phyloP scores from a whole-genome alignment of 23 tunicate species.

The Ciona savignyi region DNA sequence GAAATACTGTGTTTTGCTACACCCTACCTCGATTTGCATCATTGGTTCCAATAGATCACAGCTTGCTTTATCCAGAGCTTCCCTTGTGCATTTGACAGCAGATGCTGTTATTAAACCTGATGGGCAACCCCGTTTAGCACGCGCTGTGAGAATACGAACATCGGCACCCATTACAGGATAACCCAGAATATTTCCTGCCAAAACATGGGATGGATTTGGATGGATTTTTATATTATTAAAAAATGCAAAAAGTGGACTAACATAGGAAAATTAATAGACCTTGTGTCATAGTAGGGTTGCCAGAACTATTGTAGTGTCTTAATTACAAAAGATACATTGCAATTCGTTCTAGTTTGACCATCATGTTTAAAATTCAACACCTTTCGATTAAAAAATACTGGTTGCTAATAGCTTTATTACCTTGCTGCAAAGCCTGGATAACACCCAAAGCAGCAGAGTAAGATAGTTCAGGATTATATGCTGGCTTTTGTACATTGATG shows the following conservation, averaged over 20 bases:
- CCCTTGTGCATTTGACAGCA: slow-evolving; percentile 32
- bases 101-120: slow-evolving; percentile 39
- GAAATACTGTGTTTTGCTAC: too few species aligned
- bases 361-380: too few species aligned
- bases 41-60: slow-evolving; percentile 74
- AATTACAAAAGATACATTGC: too few species aligned
- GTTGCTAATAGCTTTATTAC: slow-evolving; percentile 8
- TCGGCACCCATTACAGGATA: slow-evolving; percentile 42
- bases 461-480: not conserved
- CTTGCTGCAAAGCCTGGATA: slow-evolving; percentile 50
- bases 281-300: too few species aligned
- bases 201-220: too few species aligned
- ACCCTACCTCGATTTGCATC: slow-evolving; percentile 56
- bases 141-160: slow-evolving; percentile 6
- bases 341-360: too few species aligned
- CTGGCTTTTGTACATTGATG: not conserved
- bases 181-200: slow-evolving; percentile 14
- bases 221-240: not conserved
- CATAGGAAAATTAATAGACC: too few species aligned
- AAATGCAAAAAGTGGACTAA: too few species aligned
- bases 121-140: slow-evolving; percentile 31
- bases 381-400: not conserved
- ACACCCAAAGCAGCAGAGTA: slow-evolving; percentile 61
- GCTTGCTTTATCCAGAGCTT: slow-evolving; percentile 30
- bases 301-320: too few species aligned